These are phyloP conservation scores for Meriones unguiculatus DNA, from an alignment of 2,113 vertebrate genomes.

Conservation along the genomic window DNA sequence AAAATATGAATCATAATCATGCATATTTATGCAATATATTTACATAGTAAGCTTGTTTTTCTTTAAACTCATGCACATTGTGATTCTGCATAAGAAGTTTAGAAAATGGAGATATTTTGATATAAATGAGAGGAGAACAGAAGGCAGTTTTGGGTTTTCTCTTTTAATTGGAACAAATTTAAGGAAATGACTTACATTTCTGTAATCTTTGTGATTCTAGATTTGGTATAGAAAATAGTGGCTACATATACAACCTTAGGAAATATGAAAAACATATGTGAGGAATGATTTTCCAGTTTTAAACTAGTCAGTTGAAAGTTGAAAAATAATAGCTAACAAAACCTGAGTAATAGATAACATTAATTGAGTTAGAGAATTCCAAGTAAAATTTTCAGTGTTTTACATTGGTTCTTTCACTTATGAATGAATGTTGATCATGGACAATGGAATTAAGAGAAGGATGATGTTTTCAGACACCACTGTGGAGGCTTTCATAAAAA, in stretches of 20 bases:
- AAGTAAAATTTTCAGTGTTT: constrained; percentile 12
- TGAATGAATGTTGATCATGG: not conserved
- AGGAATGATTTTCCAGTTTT: constrained; percentile 36
- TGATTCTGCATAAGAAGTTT: constrained; percentile 10
- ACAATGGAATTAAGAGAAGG: not conserved
- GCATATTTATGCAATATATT: not conserved
- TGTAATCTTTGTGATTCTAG: not conserved
- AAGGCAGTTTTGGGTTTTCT: not conserved
- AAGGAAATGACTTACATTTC: not conserved
- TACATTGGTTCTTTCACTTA: not conserved
- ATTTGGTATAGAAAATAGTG: not conserved
- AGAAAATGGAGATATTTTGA: not conserved
- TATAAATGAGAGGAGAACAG: not conserved
- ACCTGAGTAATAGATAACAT: not conserved
- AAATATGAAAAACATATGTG: not conserved
- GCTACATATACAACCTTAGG: not conserved
- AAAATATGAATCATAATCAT: not conserved
- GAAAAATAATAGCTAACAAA: not conserved
- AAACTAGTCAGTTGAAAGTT: not conserved
- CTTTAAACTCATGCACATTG: not conserved
- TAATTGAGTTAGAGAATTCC: not conserved
- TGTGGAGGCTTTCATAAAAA: not conserved
- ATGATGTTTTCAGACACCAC: constrained; percentile 8
- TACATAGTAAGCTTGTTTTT: not conserved
- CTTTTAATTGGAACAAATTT: not conserved